These are phyloP conservation scores for Pristionchus fissidentatus DNA, from an alignment of 2,888 invertebrate genomes.

Conservation along the genomic window DNA sequence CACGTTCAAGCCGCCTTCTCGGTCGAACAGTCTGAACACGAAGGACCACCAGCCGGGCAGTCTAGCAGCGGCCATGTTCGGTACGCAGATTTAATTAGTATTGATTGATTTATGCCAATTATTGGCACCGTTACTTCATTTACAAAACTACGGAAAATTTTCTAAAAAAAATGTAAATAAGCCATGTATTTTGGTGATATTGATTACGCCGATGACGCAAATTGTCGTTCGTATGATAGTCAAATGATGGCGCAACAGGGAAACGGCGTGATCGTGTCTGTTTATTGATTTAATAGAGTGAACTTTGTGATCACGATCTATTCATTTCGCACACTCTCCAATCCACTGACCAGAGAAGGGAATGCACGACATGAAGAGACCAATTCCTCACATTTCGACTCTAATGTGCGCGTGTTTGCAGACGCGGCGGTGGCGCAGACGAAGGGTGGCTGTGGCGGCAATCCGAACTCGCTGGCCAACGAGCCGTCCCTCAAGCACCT, in stretches of 20 bases:
- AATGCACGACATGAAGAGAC: neutral
- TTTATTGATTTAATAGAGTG: neutral
- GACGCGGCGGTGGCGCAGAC: constrained; percentile 23
- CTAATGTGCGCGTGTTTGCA: neutral
- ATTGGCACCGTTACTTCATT: neutral
- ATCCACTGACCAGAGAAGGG: neutral
- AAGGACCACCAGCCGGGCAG: constrained; percentile 2
- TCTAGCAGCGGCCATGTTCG: constrained; percentile 39
- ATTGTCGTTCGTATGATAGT: no score
- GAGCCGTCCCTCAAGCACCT: constrained; percentile 63
- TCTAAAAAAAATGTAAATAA: neutral
- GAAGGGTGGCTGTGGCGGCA: neutral
- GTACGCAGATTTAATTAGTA: neutral
- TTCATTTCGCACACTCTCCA: neutral
- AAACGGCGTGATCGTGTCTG: no score
- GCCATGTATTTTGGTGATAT: neutral
- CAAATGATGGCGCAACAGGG: no score
- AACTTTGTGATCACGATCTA: neutral
- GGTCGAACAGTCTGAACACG: constrained; percentile 24
- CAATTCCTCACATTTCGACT: neutral
- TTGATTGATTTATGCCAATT: neutral
- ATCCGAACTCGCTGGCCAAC: constrained; percentile 50
- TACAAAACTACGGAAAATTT: neutral
- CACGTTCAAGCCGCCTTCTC: constrained; percentile 45
- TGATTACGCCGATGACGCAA: no score